Percentiles rank a stretch among this genome's conserved stretches.
These are phyloP conservation scores for Halocynthia aurantium DNA, from an alignment of 23 tunicate species.

Conservation along the genomic window DNA sequence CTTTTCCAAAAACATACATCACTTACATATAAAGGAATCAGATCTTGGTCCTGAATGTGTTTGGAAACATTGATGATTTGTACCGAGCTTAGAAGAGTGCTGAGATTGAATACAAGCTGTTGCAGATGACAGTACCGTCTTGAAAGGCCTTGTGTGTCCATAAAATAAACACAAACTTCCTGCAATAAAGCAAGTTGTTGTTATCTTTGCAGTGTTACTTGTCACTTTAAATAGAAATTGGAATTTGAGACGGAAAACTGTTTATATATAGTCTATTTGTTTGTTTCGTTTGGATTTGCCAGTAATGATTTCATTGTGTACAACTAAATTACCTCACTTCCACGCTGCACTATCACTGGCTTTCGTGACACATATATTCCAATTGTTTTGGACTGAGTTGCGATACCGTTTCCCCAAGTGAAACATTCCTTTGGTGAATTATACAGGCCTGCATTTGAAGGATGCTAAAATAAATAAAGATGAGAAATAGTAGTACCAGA, in stretches of 20 bases:
- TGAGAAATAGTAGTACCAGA: too few species aligned
- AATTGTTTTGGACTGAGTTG: slow-evolving; percentile 6
- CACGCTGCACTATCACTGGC: background rate
- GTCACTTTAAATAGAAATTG: too few species aligned
- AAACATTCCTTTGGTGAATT: slow-evolving; percentile 3
- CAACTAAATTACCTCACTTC: background rate
- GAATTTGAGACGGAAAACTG: too few species aligned
- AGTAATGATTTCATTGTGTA: too few species aligned
- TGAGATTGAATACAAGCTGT: background rate
- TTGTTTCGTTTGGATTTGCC: too few species aligned
- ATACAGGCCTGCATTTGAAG: background rate
- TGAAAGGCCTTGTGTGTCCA: background rate
- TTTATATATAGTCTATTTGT: too few species aligned
- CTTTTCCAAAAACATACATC: background rate
- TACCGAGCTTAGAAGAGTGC: background rate
- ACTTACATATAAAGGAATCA: background rate
- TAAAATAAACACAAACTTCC: background rate
- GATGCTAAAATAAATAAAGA: background rate
- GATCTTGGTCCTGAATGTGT: background rate
- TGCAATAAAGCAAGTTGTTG: background rate
- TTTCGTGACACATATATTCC: background rate
- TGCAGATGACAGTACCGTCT: background rate
- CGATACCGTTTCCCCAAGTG: background rate
- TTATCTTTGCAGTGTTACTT: too few species aligned
- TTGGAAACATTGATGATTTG: slow-evolving; percentile 4